These are phyloP conservation scores for Notothenia coriiceps DNA, from an alignment of 2,113 vertebrate genomes.

Conservation along the genomic window DNA sequence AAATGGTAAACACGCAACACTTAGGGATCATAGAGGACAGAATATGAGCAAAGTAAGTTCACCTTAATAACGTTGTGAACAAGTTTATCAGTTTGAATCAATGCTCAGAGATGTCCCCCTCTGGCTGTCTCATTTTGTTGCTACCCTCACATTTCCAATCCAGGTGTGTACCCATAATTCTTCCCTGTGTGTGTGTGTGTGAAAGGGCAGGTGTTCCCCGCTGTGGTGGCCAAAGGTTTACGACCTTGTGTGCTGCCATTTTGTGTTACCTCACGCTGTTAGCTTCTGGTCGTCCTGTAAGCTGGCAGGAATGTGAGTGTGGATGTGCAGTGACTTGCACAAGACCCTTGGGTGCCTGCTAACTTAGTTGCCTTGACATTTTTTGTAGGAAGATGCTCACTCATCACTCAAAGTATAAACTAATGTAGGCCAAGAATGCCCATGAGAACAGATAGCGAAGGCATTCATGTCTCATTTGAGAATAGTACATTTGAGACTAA, in stretches of 20 bases:
- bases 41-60: neutral
- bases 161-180: slow-evolving; percentile 39
- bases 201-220: slow-evolving; percentile 52
- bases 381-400: neutral
- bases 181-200: slow-evolving; percentile 13
- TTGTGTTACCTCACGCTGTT: slow-evolving; percentile 53
- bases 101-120: neutral
- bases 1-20: neutral
- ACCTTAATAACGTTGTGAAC: neutral
- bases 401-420: neutral
- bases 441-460: neutral
- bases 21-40: neutral
- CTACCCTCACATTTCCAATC: slow-evolving; percentile 17
- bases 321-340: slow-evolving; percentile 73
- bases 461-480: neutral
- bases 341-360: slow-evolving; percentile 37
- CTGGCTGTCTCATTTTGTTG: neutral
- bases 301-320: slow-evolving; percentile 63
- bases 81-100: neutral
- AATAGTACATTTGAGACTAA: slow-evolving; percentile 10
- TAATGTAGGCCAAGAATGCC: neutral
- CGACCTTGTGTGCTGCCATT: slow-evolving; percentile 51
- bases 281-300: slow-evolving; percentile 60
- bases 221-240: slow-evolving; percentile 68
- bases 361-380: slow-evolving; percentile 33